These are phyloP conservation scores for Philopedon plagiatum DNA, from an alignment of 2,888 invertebrate genomes.

Conservation along the genomic window DNA sequence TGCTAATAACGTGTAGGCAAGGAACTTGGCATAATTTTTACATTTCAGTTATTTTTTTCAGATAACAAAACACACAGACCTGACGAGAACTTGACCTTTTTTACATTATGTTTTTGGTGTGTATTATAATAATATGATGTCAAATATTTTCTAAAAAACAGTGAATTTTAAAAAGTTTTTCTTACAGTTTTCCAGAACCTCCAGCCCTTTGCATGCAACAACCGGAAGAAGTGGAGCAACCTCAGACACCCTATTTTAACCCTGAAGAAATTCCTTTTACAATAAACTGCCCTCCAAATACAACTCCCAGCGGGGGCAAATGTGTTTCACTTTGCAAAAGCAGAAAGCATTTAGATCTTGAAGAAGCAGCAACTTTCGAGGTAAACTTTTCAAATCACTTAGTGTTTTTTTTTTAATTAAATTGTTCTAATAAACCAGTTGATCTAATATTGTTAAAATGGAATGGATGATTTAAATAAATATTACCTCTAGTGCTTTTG, in stretches of 20 bases:
- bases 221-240: conserved; percentile 45
- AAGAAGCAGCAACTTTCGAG: conserved; percentile 62
- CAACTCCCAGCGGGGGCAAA: conserved; percentile 53
- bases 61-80: no score
- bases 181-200: conserved; percentile 79
- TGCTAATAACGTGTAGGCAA: no score
- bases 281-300: conserved; percentile 59
- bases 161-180: conserved; percentile 12
- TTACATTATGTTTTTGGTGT: no score
- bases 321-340: conserved; percentile 58
- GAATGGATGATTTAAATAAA: no score
- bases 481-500: no score
- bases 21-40: no score
- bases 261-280: conserved; percentile 48
- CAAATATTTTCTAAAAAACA: no score
- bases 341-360: conserved; percentile 54
- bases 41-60: no score
- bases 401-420: background rate
- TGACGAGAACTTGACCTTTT: no score
- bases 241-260: conserved; percentile 33
- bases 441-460: no score
- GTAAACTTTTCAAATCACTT: conserved; percentile 41
- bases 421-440: no score
- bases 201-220: conserved; percentile 84
- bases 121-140: no score